Base-by-base conservation (phyloP, 64 coral and sea anemone genomes). In the Catalaphyllia jardinei region DNA sequence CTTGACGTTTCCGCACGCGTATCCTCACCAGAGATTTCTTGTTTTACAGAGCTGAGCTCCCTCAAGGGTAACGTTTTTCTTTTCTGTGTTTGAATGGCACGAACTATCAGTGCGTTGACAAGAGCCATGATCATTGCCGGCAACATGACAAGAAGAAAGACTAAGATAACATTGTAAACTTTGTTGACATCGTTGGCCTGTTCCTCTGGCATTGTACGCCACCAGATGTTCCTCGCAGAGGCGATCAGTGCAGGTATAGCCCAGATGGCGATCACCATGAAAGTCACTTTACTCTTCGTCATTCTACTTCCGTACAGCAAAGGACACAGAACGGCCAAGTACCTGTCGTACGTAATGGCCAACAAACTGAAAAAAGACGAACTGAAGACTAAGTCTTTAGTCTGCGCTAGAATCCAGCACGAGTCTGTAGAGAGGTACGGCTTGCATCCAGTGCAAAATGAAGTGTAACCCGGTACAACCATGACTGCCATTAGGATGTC, bases 401-500 rank as follows among this genome's bases (percentile, higher is more conserved):
- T 75, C 16, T 74, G 54, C 22, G 72, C 69, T n/a, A 91, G 39
- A 20, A 91, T 46, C 89, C 89, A 91, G 52, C 89, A 91, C 8
- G 60, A 52, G 13, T 86, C 67, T 1, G 30, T 22, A 16, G 74
- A 29, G 11, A 46, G 19, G 52, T 91, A 91, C 59, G 63, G n/a
- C n/a, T n/a, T 73, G 17, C 80, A 91, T 4, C 72, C 89, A 0
- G 67, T 50, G 29, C 89, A 91, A 29, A 91, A 74, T 22, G 38
- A 54, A 0, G 79, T 73, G 49, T 91, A 91, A 2, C 89, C 89
- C 6, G 89, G 89, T 13, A 75, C 74, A 2, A 91, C 89, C 31
- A 91, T 60, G 2, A 91, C 71, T 10, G 79, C 89, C 89, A 91
- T 91, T 10, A 91, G 15, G 49, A 91, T 86, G 17, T 91, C 89